Percentiles rank a stretch among this genome's conserved stretches.
These are phyloP conservation scores for Hoplias malabaricus DNA, from an alignment of 2,113 vertebrate species.

Conservation along the genomic window DNA sequence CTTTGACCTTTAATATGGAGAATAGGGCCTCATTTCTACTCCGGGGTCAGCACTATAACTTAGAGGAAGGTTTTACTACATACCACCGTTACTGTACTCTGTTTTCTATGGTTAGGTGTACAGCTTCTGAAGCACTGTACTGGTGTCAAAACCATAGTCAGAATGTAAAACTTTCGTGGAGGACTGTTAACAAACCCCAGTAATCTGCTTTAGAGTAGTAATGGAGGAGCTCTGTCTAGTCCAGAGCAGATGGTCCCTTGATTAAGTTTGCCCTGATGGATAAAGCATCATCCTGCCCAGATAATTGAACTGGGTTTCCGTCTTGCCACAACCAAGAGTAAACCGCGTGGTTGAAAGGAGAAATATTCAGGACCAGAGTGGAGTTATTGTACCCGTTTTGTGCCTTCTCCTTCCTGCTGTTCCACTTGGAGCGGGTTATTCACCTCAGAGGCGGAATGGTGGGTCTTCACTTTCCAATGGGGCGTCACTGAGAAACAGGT, in stretches of 20 bases:
- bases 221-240: conserved; percentile 68
- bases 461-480: no score
- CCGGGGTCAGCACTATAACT: no score
- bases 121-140: neutral
- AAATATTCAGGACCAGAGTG: neutral
- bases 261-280: conserved; percentile 67
- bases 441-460: no score
- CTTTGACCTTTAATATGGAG: no score
- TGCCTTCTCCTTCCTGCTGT: neutral
- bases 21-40: no score
- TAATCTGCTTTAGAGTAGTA: conserved; percentile 72
- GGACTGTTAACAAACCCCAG: conserved; percentile 18
- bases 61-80: no score
- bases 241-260: conserved; percentile 75
- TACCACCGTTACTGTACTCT: no score
- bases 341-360: neutral
- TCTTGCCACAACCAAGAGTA: neutral
- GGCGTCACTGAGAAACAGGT: no score
- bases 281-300: conserved; percentile 50
- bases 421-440: no score
- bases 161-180: conserved; percentile 4
- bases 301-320: neutral
- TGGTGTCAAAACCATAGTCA: neutral
- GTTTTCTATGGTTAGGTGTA: no score
- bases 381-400: neutral